Evolutionary conservation across 2,888 invertebrate species (phyloP).

Genomic region (Drosophila anomalata): DNA sequence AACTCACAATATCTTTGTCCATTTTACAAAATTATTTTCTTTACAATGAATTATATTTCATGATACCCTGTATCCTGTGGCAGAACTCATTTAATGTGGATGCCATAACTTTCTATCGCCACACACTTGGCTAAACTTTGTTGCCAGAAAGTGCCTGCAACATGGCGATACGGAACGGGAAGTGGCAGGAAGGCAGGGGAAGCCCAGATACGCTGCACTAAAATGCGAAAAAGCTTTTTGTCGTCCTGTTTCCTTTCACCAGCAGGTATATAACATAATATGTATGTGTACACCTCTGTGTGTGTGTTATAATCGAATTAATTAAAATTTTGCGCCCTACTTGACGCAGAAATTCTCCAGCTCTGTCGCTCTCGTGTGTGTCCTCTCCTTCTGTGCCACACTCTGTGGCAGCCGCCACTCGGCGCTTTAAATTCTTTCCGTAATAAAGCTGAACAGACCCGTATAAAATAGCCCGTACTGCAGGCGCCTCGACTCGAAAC

Average conservation of each 20-base stretch:
- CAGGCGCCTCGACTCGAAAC: slow-evolving; percentile 1
- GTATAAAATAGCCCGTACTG: slow-evolving; percentile 17
- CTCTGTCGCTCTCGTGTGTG: slow-evolving; percentile 8
- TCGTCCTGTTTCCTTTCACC: slow-evolving; percentile 26
- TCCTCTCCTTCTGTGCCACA: not conserved
- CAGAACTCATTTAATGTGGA: slow-evolving; percentile 54
- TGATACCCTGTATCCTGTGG: slow-evolving; percentile 3
- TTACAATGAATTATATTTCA: too few species aligned
- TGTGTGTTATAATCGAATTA: slow-evolving; percentile 76
- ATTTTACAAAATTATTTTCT: too few species aligned
- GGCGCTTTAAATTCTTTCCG: slow-evolving; percentile 11
- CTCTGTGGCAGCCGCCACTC: not conserved
- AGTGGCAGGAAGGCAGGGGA: slow-evolving; percentile 3
- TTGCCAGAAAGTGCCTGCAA: slow-evolving; percentile 16
- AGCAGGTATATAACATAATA: slow-evolving; percentile 7
- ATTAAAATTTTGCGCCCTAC: slow-evolving; percentile 70
- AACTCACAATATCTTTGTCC: too few species aligned
- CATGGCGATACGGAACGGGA: slow-evolving; percentile 9
- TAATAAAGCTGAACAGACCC: slow-evolving; percentile 15
- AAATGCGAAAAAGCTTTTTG: slow-evolving; percentile 67
- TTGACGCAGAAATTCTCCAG: slow-evolving; percentile 32
- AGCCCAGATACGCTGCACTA: slow-evolving; percentile 30
- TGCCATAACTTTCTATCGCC: slow-evolving; percentile 35
- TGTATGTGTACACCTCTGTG: slow-evolving; percentile 42
- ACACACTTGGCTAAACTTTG: slow-evolving; percentile 39